These are phyloP conservation scores for Hydra vulgaris DNA, from an alignment of 30 jellyfish, hydroid and myxozoan species.

Conservation along the genomic window DNA sequence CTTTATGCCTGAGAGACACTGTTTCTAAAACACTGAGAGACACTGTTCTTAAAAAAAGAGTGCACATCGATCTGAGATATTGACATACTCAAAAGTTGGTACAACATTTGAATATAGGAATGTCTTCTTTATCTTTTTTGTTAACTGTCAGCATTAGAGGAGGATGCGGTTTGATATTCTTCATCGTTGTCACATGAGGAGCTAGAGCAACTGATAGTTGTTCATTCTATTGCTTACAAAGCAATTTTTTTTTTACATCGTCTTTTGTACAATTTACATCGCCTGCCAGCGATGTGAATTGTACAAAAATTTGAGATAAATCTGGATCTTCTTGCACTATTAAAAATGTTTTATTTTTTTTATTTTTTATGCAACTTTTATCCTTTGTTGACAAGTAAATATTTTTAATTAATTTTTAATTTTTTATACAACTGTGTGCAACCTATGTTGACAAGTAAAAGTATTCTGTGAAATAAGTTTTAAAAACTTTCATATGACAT, in stretches of 20 bases:
- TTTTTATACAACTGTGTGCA: no score
- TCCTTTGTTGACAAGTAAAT: neutral
- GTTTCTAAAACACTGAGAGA: neutral
- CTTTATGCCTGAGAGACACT: neutral
- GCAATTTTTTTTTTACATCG: no score
- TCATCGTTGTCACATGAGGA: neutral
- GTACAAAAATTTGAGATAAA: no score
- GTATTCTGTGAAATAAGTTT: no score
- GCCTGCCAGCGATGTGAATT: neutral
- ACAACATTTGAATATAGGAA: neutral
- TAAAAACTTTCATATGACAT: no score
- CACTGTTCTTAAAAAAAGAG: neutral
- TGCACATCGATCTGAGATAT: neutral
- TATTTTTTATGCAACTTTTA: neutral
- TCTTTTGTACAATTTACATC: neutral
- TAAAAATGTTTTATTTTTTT: neutral
- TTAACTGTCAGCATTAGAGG: neutral
- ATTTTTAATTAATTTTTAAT: no score
- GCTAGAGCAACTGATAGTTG: neutral
- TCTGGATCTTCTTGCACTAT: neutral
- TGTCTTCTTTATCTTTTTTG: neutral
- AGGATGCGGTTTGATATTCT: no score
- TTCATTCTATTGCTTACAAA: neutral
- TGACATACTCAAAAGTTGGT: neutral
- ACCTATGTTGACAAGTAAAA: no score